Percentiles rank a stretch among this genome's conserved stretches.
Conservation (phyloP, 2,888 invertebrate species). For the Hypena proboscidalis region DNA sequence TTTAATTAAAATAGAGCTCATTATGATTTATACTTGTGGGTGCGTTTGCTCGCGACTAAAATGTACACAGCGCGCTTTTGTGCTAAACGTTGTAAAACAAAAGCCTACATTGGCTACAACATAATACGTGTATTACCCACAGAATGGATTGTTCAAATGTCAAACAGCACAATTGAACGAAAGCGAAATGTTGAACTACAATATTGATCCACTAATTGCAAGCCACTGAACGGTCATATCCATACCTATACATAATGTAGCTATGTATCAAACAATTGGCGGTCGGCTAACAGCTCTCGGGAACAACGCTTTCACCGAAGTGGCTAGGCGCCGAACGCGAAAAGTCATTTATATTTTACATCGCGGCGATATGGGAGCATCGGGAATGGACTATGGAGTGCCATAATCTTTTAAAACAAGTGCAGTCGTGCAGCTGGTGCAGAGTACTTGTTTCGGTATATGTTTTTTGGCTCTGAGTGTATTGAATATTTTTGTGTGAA, state of each 20-base stretch:
- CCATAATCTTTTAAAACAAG: conserved; percentile 27
- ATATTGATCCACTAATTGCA: conserved; percentile 31
- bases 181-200: conserved; percentile 21
- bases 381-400: conserved; percentile 16
- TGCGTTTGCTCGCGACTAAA: no score
- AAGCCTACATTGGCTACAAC: no score
- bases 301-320: conserved; percentile 24
- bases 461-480: not conserved
- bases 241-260: conserved; percentile 13
- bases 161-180: conserved; percentile 3
- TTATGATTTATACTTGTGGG: no score
- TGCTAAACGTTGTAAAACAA: no score
- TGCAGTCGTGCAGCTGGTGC: conserved; percentile 23
- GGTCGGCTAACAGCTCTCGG: conserved; percentile 13
- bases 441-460: conserved; percentile 3
- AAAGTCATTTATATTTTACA: conserved; percentile 39
- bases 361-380: conserved; percentile 20
- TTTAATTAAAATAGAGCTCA: no score
- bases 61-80: no score
- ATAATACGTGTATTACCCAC: not conserved
- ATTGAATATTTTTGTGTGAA: not conserved
- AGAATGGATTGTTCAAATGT: not conserved
- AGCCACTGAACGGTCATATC: conserved; percentile 4
- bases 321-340: conserved; percentile 19
- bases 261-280: conserved; percentile 21